Conservation (phyloP, 2,113 vertebrate genomes). For the Paradoxurus hermaphroditus region DNA sequence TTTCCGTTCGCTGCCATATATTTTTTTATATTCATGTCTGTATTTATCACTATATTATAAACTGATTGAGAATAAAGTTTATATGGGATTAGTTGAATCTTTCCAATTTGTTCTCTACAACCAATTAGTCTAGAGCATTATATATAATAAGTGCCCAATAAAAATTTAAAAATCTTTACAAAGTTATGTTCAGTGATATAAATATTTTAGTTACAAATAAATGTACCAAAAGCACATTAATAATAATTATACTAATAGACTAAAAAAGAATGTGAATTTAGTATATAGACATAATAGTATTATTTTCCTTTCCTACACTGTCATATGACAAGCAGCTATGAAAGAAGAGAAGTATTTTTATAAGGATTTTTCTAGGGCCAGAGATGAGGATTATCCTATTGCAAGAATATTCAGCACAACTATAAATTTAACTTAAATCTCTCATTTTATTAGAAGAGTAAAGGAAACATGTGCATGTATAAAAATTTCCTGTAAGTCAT, state of each 20-base stretch:
- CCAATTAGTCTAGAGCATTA: not conserved
- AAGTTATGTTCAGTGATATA: not conserved
- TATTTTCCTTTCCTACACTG: not conserved
- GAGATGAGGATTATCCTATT: not conserved
- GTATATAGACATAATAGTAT: not conserved
- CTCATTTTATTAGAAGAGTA: constrained; percentile 20
- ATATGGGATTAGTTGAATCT: not conserved
- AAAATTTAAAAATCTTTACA: not conserved
- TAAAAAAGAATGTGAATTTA: not conserved
- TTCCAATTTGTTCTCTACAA: not conserved
- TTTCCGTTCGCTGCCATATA: not conserved
- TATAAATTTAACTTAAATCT: not conserved
- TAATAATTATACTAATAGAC: not conserved
- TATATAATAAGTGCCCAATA: not conserved
- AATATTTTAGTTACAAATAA: constrained; percentile 8
- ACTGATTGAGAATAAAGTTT: not conserved
- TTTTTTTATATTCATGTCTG: not conserved
- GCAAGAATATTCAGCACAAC: not conserved
- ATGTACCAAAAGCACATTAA: not conserved
- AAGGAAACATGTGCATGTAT: not conserved
- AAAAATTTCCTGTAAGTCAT: not conserved
- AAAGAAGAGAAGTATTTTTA: constrained; percentile 4
- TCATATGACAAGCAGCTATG: not conserved
- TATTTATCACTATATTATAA: not conserved
- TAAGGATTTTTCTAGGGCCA: not conserved